phyloP scores from a whole-genome alignment of 1,140 invertebrate species.

The Pseudobourletiella spinata region DNA sequence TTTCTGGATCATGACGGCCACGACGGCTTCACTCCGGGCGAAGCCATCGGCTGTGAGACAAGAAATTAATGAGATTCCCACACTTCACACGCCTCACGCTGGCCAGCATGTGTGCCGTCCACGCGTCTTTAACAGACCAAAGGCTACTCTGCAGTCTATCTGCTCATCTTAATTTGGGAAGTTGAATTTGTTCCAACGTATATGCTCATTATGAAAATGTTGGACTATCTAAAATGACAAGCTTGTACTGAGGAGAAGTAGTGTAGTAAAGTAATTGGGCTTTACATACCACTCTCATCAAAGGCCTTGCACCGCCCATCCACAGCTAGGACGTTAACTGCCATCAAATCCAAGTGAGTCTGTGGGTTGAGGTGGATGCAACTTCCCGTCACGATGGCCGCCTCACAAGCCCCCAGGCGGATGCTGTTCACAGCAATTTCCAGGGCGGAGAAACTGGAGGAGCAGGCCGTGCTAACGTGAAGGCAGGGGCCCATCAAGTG shows the following conservation, averaged over 20 bases:
- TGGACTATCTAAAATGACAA: too few species aligned
- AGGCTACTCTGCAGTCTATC: too few species aligned
- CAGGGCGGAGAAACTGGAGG: conserved; percentile 50
- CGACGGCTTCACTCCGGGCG: conserved; percentile 79
- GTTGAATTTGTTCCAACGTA: too few species aligned
- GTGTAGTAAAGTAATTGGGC: too few species aligned
- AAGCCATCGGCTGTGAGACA: conserved; percentile 68
- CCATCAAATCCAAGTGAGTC: conserved; percentile 60
- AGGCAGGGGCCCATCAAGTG: conserved; percentile 49
- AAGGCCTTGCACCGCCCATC: conserved; percentile 89
- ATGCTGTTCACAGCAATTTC: conserved; percentile 59
- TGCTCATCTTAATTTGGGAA: too few species aligned
- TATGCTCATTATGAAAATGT: too few species aligned
- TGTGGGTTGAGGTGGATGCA: conserved; percentile 49
- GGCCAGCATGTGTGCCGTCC: too few species aligned
- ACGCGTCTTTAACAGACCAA: too few species aligned
- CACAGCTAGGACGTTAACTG: conserved; percentile 75
- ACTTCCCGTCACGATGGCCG: conserved; percentile 50
- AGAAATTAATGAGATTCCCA: too few species aligned
- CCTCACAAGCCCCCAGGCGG: conserved; percentile 81
- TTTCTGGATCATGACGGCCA: conserved; percentile 72
- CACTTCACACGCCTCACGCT: too few species aligned
- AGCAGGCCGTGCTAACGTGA: conserved; percentile 50
- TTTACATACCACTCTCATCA: conserved; percentile 74
- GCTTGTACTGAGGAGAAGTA: too few species aligned